Base-by-base conservation (phyloP, 2,888 invertebrate species). In the Acrobasis suavella region DNA sequence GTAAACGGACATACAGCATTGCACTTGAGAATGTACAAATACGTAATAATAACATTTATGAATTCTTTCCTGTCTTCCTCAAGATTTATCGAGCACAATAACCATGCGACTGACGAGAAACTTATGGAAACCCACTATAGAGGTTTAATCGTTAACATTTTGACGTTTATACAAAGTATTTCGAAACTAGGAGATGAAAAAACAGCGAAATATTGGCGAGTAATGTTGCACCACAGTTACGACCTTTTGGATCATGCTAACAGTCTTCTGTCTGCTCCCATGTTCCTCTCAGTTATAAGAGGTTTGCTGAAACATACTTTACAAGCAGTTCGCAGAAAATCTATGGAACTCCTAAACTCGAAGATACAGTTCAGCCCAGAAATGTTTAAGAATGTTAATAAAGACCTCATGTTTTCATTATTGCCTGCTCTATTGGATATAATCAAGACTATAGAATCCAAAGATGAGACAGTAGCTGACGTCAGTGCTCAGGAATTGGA, bases 1-100 rank as follows among this genome's bases (percentile, higher is more conserved):
- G 89, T 96, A 0, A 93, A 92, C 9, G 91, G 92, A 0, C 95
- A 95, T 72, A 94, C 94, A 0, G 93, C 95, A 0, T 96, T 96
- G 75, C 96, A 97, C 71, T 89, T 97, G 61, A 93, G 97, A 2
- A 97, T 98, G 81, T 98, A 96, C 81, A 97, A 96, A 85, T 97
- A 97, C 76, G 93, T 95, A 0, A 90, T 96, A 32, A 89, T 98
- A 16, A 95, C 95, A 37, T 96, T 97, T 71, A 92, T 97, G 59
- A 94, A 95, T 9, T 93, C 93, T 16, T 91, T 97, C 50, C 89
- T 97, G 60, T 94, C 96, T 1, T 95, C 95, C 0, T 87, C 94
- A 0, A 93, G 94, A 65, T 96, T 97, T 72, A 93, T 97, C 1
- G 94, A 94, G 55, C 94, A 95, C 81, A 94, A 94, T 14, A 94